phyloP scores from a whole-genome alignment of 2,113 vertebrate species.

The Dipodomys ordii region DNA sequence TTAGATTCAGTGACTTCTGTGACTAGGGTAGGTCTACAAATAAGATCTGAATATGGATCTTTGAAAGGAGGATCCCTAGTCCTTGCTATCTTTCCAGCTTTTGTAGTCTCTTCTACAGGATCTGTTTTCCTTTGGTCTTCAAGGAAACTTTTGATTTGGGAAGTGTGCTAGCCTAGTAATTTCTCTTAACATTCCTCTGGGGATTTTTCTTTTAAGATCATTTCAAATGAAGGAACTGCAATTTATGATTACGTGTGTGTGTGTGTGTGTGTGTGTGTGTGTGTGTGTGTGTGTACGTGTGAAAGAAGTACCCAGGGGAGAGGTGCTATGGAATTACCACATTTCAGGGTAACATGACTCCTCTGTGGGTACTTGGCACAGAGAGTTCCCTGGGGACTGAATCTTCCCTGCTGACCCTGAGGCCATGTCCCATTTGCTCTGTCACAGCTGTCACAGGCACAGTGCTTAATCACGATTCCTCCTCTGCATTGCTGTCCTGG shows the following conservation, averaged over 20 bases:
- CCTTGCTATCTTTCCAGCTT: not conserved
- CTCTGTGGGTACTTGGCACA: not conserved
- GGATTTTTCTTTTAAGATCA: constrained; percentile 55
- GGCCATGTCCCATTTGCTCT: not conserved
- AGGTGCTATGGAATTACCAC: constrained; percentile 59
- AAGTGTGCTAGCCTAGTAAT: constrained; percentile 38
- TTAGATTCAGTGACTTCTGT: not conserved
- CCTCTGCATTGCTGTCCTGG: not conserved
- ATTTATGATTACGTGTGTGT: constrained; percentile 25
- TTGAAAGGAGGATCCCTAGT: not conserved
- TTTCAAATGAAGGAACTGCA: constrained; percentile 71
- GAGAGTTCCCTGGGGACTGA: not conserved
- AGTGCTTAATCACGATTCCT: not conserved
- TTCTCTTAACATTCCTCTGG: constrained; percentile 66
- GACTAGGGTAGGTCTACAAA: not conserved
- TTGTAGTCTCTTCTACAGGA: not conserved
- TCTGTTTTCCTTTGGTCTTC: constrained; percentile 19
- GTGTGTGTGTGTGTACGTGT: too few species aligned
- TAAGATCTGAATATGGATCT: not conserved
- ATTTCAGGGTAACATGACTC: not conserved
- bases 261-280: too few species aligned
- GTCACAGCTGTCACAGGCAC: not conserved
- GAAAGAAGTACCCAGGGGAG: constrained; percentile 48
- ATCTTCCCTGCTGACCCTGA: not conserved
- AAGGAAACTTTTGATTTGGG: constrained; percentile 67